These are phyloP conservation scores for Drosophila melanocephala DNA, from an alignment of 2,888 invertebrate genomes.

Conservation along the genomic window DNA sequence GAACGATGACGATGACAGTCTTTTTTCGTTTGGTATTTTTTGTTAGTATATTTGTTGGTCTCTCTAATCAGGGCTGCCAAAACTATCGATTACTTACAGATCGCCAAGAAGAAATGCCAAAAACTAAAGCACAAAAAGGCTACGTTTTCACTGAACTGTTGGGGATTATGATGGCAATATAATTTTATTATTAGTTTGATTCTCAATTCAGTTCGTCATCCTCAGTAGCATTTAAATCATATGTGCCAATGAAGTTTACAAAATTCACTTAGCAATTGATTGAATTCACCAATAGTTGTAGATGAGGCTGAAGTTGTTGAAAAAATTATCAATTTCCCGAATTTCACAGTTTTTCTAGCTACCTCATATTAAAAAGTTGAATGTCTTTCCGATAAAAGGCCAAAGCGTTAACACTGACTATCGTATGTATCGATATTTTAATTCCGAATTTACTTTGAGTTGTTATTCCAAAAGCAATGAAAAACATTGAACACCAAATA, in stretches of 20 bases:
- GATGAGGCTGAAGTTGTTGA: background rate
- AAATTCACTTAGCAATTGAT: background rate
- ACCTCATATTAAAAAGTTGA: background rate
- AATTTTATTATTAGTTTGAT: background rate
- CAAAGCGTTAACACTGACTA: background rate
- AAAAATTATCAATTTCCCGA: background rate
- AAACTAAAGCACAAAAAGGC: background rate
- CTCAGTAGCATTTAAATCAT: background rate
- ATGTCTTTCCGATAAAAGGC: background rate
- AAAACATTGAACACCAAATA: background rate
- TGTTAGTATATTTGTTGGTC: constrained; percentile 8
- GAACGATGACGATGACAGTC: constrained; percentile 58
- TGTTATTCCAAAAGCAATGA: background rate
- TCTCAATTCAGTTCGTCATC: background rate
- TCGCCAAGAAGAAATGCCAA: background rate
- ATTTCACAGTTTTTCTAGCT: background rate
- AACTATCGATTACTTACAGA: background rate
- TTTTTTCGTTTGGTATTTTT: constrained; percentile 38
- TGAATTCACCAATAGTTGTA: background rate
- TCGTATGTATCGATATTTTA: background rate
- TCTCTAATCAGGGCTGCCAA: background rate
- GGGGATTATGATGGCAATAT: background rate
- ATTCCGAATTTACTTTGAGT: background rate
- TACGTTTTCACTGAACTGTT: background rate
- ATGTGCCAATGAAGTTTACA: background rate